These are phyloP conservation scores for Hystrix brachyura DNA, from an alignment of 2,113 vertebrate species.

Conservation along the genomic window DNA sequence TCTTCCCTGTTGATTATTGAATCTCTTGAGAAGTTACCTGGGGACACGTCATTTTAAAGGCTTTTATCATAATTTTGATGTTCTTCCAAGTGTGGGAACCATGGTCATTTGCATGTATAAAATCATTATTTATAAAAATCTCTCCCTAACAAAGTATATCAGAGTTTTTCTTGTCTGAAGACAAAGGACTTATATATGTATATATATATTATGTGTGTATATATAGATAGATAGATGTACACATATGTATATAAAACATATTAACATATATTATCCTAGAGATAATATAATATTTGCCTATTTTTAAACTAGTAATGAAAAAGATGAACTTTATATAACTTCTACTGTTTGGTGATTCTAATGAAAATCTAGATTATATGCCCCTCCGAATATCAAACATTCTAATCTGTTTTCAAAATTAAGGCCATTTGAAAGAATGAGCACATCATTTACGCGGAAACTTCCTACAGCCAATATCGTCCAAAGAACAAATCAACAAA, in stretches of 20 bases:
- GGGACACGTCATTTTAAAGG: not conserved
- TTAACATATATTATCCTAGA: not conserved
- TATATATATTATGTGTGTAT: not conserved
- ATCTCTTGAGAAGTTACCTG: not conserved
- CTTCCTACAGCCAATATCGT: not conserved
- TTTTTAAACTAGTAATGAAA: not conserved
- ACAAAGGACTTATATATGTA: not conserved
- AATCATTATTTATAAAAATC: not conserved
- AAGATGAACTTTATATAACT: not conserved
- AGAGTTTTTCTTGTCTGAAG: conserved; percentile 15
- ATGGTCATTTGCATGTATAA: not conserved
- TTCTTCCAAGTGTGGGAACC: not conserved
- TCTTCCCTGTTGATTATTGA: not conserved
- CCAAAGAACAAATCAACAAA: not conserved
- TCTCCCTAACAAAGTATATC: not conserved
- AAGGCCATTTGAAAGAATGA: conserved; percentile 2
- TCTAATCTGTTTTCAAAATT: conserved; percentile 40
- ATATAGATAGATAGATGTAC: not conserved
- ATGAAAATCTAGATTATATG: conserved; percentile 16
- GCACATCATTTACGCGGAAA: not conserved
- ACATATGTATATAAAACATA: not conserved
- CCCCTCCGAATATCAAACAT: conserved; percentile 25
- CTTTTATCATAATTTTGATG: not conserved
- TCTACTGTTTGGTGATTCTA: not conserved
- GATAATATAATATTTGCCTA: not conserved